These are phyloP conservation scores for Microcebus murinus DNA, from an alignment of 2,113 vertebrate genomes.

Conservation along the genomic window DNA sequence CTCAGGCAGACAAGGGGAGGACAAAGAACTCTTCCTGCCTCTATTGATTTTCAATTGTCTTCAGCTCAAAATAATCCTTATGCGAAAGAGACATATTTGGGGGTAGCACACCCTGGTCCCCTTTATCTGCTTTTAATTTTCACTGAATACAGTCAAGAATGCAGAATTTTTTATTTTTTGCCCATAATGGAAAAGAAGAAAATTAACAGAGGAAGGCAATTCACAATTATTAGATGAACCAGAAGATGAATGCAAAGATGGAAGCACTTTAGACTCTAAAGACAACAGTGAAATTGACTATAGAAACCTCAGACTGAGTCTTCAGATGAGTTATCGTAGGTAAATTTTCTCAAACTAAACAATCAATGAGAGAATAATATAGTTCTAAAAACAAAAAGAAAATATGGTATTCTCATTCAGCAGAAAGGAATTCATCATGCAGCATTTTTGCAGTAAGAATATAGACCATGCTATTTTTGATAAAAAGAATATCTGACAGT, in stretches of 20 bases:
- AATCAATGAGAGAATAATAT: background rate
- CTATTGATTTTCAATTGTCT: background rate
- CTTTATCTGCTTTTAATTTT: conserved; percentile 18
- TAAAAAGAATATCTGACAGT: background rate
- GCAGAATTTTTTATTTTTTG: conserved; percentile 2
- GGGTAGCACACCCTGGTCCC: background rate
- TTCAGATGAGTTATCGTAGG: background rate
- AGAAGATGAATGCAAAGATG: conserved; percentile 29
- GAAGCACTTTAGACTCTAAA: conserved; percentile 9
- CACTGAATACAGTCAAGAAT: background rate
- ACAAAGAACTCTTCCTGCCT: background rate
- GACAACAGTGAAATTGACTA: background rate
- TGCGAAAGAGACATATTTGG: background rate
- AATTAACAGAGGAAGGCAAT: background rate
- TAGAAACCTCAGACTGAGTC: background rate
- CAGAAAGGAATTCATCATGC: background rate
- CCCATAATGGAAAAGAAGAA: conserved; percentile 6
- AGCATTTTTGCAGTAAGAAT: background rate
- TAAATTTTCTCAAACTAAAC: conserved; percentile 45
- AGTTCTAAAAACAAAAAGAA: conserved; percentile 42
- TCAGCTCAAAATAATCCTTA: conserved; percentile 23
- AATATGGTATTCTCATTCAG: background rate
- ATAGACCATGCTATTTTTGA: background rate
- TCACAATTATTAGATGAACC: conserved; percentile 13
- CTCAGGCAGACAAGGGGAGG: background rate